A percentile compares a stretch with the other conserved stretches of the same genome.
These are phyloP conservation scores for Micromesistius poutassou DNA, from an alignment of 2,797 vertebrate genomes.

Conservation along the genomic window DNA sequence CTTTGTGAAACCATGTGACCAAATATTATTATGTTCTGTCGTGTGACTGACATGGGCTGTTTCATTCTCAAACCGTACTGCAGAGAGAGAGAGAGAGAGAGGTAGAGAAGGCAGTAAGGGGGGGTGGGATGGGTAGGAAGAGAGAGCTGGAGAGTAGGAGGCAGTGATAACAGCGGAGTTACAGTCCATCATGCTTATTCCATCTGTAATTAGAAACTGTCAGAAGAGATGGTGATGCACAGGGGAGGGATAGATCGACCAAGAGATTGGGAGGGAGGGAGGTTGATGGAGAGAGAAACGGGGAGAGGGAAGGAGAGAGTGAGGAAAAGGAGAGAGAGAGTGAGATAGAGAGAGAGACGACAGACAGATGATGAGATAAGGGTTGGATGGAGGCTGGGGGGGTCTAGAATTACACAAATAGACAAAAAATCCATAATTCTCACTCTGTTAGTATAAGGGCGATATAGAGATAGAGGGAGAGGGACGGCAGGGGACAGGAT, in stretches of 20 bases:
- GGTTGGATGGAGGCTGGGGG: no score
- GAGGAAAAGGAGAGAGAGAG: background rate
- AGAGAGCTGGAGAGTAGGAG: background rate
- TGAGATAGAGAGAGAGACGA: background rate
- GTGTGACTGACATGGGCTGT: background rate
- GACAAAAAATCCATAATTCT: background rate
- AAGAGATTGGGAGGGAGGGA: background rate
- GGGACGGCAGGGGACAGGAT: no score
- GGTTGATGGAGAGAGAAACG: background rate
- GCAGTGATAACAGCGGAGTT: background rate
- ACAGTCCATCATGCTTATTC: background rate
- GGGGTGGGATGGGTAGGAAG: background rate
- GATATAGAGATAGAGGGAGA: no score
- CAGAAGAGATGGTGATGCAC: background rate
- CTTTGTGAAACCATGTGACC: slow-evolving; percentile 1
- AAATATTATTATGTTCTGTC: background rate
- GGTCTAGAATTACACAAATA: no score
- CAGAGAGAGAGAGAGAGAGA: background rate
- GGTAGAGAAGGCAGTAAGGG: background rate
- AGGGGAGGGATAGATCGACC: background rate
- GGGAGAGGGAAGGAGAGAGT: background rate
- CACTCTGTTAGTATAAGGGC: background rate
- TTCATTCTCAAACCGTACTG: background rate
- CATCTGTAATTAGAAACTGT: background rate
- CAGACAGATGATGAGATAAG: background rate